Base-by-base conservation (phyloP, 2,888 invertebrate genomes). In the Xestia sexstrigata region DNA sequence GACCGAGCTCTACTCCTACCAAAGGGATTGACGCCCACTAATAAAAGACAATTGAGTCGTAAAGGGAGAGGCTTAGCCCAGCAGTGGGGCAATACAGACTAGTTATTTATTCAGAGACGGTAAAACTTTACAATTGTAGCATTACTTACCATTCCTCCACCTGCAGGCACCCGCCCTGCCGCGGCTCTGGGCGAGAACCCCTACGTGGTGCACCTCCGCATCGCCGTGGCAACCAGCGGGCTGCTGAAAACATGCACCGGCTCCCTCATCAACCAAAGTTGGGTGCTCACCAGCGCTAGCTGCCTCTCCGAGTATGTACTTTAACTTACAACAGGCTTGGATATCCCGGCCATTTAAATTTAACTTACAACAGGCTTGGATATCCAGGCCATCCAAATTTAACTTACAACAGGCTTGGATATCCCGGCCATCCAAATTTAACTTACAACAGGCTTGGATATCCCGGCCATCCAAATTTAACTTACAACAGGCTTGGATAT, bases 131-230 rank as follows among this genome's bases (percentile, higher is more conserved):
- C 7, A 23, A 35, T 35, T 35, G n/a, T 13, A 17, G 9, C 2
- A 3, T 30, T 47, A 49, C 39, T 76, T 39, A 74, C 30, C 49
- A 52, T 47, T 35, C 9, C 11, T 11, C 9, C 11, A 63, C 0
- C 15, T 63, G 0, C 81, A 90, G 92, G 20, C 52, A 73, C 70
- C 63, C 75, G 84, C 23, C 0, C 78, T 8, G n/a, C 65, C 0
- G 93, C 93, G 0, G 88, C 78, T 3, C 82, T 87, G 0, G 94
- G 93, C 4, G 93, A 93, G 58, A 91, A 91, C 83, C 95, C 96
- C 0, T 94, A 91, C 90, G 6, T 95, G 42, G 94, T 96, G 7
- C 96, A 96, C 87, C 90, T 95, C 13, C 93, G 96, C 39, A 30
- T 93, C 11, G 94, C 95, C 0, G 80, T 90, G 4, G 3, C 72